Conservation (phyloP, 2,888 invertebrate species). For the Lycophotia porphyrea region DNA sequence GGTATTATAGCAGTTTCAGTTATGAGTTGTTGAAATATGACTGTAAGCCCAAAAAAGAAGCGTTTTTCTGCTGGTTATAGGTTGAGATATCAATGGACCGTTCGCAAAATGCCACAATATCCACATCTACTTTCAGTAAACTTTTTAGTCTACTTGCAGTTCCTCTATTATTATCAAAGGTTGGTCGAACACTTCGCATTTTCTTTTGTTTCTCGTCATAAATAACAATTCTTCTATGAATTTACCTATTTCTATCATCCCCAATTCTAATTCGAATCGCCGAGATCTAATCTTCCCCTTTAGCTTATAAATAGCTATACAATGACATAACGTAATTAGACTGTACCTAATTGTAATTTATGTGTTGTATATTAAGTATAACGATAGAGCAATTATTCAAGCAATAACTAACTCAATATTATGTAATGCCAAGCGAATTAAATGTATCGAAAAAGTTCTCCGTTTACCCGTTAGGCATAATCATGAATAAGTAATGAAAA, state of each 20-base stretch:
- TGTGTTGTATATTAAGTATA: no score
- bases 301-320: neutral
- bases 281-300: neutral
- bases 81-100: neutral
- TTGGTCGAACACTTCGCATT: neutral
- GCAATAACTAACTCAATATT: neutral
- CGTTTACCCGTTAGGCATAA: constrained; percentile 20
- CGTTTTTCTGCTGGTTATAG: neutral
- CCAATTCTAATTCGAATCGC: neutral
- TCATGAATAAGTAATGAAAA: constrained; percentile 48
- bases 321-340: neutral
- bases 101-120: neutral
- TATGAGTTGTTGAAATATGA: neutral
- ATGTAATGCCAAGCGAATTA: neutral
- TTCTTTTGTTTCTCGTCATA: neutral
- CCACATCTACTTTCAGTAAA: neutral
- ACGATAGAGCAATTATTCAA: neutral
- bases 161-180: neutral
- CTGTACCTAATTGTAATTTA: neutral
- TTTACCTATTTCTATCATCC: neutral
- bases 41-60: neutral
- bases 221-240: neutral
- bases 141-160: neutral
- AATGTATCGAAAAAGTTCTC: constrained; percentile 35
- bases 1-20: neutral